A percentile compares a stretch with the other conserved stretches of the same genome.
phyloP scores from a whole-genome alignment of 2,113 vertebrate species.

The Hydropotes inermis region DNA sequence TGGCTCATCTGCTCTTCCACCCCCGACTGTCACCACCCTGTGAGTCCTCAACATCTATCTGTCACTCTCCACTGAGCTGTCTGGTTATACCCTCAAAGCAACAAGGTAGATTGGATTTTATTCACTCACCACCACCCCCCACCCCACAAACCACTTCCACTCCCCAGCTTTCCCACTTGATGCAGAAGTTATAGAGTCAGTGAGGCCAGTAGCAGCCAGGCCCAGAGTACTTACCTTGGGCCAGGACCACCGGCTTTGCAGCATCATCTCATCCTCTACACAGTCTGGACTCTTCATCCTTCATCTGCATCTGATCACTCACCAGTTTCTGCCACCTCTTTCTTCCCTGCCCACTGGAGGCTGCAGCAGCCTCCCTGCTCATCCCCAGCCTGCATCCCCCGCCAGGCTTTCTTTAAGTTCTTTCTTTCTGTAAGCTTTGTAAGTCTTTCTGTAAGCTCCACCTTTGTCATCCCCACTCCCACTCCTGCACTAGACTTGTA shows the following conservation, averaged over 20 bases:
- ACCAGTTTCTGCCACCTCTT: not conserved
- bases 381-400: too few relatives aligned
- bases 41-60: not conserved
- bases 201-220: fast-evolving
- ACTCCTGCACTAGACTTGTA: not conserved
- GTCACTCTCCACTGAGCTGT: not conserved
- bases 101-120: not conserved
- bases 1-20: not conserved
- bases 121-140: not conserved
- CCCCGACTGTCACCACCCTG: not conserved
- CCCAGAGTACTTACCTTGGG: not conserved
- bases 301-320: not conserved
- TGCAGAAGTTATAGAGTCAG: not conserved
- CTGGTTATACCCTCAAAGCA: not conserved
- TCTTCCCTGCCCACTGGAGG: not conserved
- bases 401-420: not conserved
- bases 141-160: not conserved
- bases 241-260: too few relatives aligned
- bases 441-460: not conserved
- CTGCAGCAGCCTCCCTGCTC: not conserved
- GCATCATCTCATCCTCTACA: not conserved
- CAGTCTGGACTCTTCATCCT: not conserved
- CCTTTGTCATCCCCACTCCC: fast-evolving
- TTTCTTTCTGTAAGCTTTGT: not conserved
- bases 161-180: not conserved